Percentiles rank a stretch among this genome's conserved stretches.
Conservation (phyloP, 2,888 invertebrate genomes). For the Thymelicus lineola region DNA sequence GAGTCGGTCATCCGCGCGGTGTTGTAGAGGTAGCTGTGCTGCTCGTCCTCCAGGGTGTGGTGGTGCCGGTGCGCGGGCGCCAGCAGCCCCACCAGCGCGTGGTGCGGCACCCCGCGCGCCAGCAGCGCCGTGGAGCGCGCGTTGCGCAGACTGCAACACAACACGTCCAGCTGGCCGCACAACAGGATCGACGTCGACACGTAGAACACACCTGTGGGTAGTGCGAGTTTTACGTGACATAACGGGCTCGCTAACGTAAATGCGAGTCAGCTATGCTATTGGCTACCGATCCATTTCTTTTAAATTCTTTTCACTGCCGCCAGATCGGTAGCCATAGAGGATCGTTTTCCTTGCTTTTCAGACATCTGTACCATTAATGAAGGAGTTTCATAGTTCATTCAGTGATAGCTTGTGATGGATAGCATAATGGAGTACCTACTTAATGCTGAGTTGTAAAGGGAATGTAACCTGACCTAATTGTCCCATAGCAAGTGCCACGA, state of each 20-base stretch:
- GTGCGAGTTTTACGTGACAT: too few relatives aligned
- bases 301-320: too few relatives aligned
- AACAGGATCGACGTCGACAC: slow-evolving; percentile 70
- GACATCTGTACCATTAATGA: too few relatives aligned
- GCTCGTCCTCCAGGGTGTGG: slow-evolving; percentile 61
- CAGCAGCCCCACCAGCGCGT: slow-evolving; percentile 50
- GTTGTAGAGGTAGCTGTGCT: slow-evolving; percentile 65
- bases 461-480: slow-evolving; percentile 62
- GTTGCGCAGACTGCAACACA: slow-evolving; percentile 74
- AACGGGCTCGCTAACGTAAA: too few relatives aligned
- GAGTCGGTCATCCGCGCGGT: slow-evolving; percentile 58
- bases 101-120: slow-evolving; percentile 55
- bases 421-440: neutral
- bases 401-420: neutral
- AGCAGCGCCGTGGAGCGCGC: slow-evolving; percentile 68
- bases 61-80: slow-evolving; percentile 34
- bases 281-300: too few relatives aligned
- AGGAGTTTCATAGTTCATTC: too few relatives aligned
- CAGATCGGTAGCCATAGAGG: too few relatives aligned
- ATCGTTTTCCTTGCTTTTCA: too few relatives aligned
- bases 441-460: neutral
- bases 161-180: slow-evolving; percentile 74
- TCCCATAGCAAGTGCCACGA: slow-evolving; percentile 70
- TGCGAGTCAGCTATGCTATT: too few relatives aligned
- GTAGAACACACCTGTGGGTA: slow-evolving; percentile 68